Base-by-base conservation (phyloP, 2,113 vertebrate genomes). In the Parus major region DNA sequence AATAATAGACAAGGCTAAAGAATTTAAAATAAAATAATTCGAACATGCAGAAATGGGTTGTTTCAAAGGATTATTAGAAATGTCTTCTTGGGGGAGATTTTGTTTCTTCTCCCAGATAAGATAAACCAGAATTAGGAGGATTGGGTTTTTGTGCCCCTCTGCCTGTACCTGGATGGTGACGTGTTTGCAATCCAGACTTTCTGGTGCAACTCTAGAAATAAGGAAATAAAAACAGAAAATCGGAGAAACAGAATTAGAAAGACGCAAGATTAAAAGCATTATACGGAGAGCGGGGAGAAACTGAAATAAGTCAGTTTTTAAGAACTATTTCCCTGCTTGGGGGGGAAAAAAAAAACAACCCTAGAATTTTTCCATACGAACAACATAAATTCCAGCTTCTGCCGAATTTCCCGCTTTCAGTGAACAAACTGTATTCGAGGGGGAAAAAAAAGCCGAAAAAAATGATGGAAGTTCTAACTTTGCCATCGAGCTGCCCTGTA, bases 1-100 rank as follows among this genome's bases (percentile, higher is more conserved):
- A 68, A 83, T 49, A 93, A 88, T 75, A 78, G 90, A 86, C 56
- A 75, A 66, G 5, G 13, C 4, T 68, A 44, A 89, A 91, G 14
- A 42, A 82, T 71, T 80, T 8, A 6, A 92, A 83, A 60, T 57
- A 56, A 88, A 80, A 59, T 59, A 59, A 92, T 81, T 75, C 22
- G 28, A 56, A 70, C 35, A 7, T 4, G 31, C 12, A 55, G 56
- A 12, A 52, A 29, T 14, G 16, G 8, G 6, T 52, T 59, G 24
- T 8, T 59, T 63, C 39, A 44, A 56, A 81, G 23, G 22, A 39
- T 44, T 53, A 36, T 42, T 24, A 76, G 42, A 85, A 90, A 63
- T 27, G 27, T 13, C 1, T 52, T 83, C 12, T 2, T 4, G 15
- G 24, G 41, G 15, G 7, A 23, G 17, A 33, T 35, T 42, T 35